Evolutionary conservation across 2,113 vertebrate species (phyloP), one percentile per base, ranked within the genome.

Genomic region (Mirza zaza): DNA sequence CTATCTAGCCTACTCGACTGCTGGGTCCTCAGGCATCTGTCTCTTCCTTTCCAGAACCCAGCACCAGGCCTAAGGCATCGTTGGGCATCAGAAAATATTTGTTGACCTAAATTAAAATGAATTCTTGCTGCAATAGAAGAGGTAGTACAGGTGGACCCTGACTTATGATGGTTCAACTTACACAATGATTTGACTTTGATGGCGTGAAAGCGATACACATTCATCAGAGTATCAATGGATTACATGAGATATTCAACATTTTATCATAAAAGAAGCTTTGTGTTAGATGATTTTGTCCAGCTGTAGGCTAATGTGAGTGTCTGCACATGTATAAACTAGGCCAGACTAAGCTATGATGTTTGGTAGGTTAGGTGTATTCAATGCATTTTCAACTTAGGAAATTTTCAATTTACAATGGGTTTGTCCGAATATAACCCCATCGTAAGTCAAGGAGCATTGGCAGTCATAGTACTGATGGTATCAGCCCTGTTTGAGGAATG

Each of bases 401-500:
- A 17, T 48, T 76, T 76, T 76, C 73, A 76, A 32, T 39, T 48
- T 48, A 48, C 8, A 2, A 48, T 76, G 42, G 6, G 8, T 48
- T 76, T 29, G 8, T 27, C 45, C 3, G 14, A 42, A 48, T 48
- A 13, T 45, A 29, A 45, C 42, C 15, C 25, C 42, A 29, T 17
- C 6, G 27, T 48, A 75, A 27, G 14, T 42, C 6, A 5, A 75
- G 71, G 71, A 45, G 25, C 25, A 45, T 75, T 27, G 17, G 42
- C 32, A 81, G 36, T 57, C 57, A 52, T 52, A 89, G 39, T 5
- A 59, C 34, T 5, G 84, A 55, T 73, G 10, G 34, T 61, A 85
- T 91, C 75, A 79, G 57, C 3, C 8, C 73, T 93, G 23, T 80
- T 68, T 90, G 80, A 90, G 63, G 94, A 97, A 95, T 85, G 87